Conservation (phyloP, 2,888 invertebrate species). For the Caenorhabditis panamensis region DNA sequence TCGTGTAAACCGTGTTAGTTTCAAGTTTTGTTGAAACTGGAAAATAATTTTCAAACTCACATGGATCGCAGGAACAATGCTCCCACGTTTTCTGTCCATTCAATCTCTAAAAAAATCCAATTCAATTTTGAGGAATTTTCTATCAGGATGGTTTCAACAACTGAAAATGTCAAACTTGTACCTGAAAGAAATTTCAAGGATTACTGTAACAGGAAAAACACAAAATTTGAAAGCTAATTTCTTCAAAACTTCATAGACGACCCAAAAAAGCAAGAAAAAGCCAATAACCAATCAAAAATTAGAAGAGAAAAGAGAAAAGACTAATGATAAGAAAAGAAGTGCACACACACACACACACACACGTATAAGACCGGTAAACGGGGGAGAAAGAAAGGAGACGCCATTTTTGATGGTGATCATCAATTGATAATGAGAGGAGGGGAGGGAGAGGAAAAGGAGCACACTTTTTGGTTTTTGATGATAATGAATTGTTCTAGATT, state of each 20-base stretch:
- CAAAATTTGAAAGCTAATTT: too few species aligned
- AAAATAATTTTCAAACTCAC: constrained; percentile 26
- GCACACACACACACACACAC: constrained; percentile 19
- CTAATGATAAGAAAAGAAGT: constrained; percentile 23
- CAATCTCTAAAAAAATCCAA: too few species aligned
- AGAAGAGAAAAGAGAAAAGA: constrained; percentile 35
- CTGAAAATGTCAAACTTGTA: not conserved
- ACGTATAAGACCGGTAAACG: constrained; percentile 30
- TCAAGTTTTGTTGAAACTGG: too few species aligned
- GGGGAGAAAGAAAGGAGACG: constrained; percentile 34
- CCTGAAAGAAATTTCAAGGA: constrained; percentile 19
- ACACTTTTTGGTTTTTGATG: constrained; percentile 43
- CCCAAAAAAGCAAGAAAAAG: not conserved
- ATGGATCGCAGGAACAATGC: constrained; percentile 57
- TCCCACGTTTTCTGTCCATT: constrained; percentile 62
- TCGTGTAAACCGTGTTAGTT: too few species aligned
- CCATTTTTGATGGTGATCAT: constrained; percentile 43
- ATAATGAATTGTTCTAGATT: constrained; percentile 12
- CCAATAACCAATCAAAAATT: not conserved
- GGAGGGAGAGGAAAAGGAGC: constrained; percentile 13
- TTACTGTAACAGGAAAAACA: too few species aligned
- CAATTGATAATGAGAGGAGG: constrained; percentile 32
- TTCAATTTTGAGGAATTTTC: too few species aligned
- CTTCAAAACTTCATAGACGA: too few species aligned
- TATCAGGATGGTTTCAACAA: too few species aligned